phyloP scores from a whole-genome alignment of 2,113 vertebrate species.

The Entelurus aequoreus region DNA sequence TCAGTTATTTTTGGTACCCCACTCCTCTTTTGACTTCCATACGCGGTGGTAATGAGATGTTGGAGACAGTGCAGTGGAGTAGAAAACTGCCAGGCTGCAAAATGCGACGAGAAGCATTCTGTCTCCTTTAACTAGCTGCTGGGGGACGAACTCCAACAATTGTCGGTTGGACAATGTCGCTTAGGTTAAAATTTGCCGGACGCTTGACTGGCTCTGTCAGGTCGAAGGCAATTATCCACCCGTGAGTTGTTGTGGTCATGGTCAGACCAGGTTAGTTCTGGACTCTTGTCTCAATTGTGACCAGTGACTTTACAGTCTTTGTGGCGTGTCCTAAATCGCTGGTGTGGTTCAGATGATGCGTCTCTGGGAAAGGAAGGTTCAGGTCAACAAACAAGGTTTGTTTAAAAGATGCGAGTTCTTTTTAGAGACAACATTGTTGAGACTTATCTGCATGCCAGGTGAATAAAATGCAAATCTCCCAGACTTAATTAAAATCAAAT shows the following conservation, averaged over 20 bases:
- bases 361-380: no score
- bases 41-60: not conserved
- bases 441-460: no score
- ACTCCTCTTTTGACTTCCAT: not conserved
- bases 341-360: not conserved
- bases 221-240: conserved; percentile 33
- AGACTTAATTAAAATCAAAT: no score
- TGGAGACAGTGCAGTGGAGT: conserved; percentile 38
- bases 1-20: not conserved
- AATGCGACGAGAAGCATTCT: conserved; percentile 45
- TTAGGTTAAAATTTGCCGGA: conserved; percentile 40
- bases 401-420: no score
- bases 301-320: conserved; percentile 1
- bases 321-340: not conserved
- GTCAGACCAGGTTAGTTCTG: conserved; percentile 15
- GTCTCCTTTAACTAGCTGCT: conserved; percentile 47
- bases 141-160: conserved; percentile 44
- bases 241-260: conserved; percentile 11
- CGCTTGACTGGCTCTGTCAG: conserved; percentile 21
- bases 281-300: conserved; percentile 5
- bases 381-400: no score
- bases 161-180: conserved; percentile 7
- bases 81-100: conserved; percentile 35
- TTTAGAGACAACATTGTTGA: no score
- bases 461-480: no score